These are phyloP conservation scores for Encarsia formosa DNA, from an alignment of 2,888 invertebrate genomes.

Conservation along the genomic window DNA sequence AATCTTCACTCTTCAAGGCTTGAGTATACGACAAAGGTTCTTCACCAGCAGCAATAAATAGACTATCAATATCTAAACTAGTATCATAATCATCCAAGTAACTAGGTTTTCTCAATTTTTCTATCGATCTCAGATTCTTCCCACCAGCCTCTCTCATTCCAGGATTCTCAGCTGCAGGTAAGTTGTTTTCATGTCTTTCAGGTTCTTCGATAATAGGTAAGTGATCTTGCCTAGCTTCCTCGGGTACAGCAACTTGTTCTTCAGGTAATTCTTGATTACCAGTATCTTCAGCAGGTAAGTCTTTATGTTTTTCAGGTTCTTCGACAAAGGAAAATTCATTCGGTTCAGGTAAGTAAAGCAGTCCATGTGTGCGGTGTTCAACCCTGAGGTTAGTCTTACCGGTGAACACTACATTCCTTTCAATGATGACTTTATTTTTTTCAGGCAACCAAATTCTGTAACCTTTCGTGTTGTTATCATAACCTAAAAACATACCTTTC, in stretches of 20 bases:
- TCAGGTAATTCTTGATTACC: background rate
- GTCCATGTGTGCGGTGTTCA: background rate
- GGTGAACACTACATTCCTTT: background rate
- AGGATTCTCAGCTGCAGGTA: too few species aligned
- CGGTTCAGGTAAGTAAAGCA: background rate
- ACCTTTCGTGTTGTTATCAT: slow-evolving; percentile 20
- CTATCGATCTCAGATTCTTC: background rate
- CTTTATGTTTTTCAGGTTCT: background rate
- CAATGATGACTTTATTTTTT: background rate
- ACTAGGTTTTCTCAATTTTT: background rate
- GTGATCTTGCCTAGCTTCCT: background rate
- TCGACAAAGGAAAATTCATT: background rate
- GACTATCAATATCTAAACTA: background rate
- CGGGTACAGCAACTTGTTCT: background rate
- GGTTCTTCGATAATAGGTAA: too few species aligned
- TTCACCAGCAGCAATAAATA: too few species aligned
- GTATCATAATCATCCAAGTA: background rate
- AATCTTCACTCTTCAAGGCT: background rate
- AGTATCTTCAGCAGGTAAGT: background rate
- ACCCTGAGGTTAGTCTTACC: background rate
- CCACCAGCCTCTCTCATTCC: background rate
- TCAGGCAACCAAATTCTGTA: slow-evolving; percentile 17
- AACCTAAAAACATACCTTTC: slow-evolving; percentile 30
- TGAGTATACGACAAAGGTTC: background rate
- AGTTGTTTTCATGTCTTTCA: too few species aligned